Percentiles rank a stretch among this genome's conserved stretches.
phyloP scores from a whole-genome alignment of 2,888 invertebrate genomes.

The Drosophila sordidapex region DNA sequence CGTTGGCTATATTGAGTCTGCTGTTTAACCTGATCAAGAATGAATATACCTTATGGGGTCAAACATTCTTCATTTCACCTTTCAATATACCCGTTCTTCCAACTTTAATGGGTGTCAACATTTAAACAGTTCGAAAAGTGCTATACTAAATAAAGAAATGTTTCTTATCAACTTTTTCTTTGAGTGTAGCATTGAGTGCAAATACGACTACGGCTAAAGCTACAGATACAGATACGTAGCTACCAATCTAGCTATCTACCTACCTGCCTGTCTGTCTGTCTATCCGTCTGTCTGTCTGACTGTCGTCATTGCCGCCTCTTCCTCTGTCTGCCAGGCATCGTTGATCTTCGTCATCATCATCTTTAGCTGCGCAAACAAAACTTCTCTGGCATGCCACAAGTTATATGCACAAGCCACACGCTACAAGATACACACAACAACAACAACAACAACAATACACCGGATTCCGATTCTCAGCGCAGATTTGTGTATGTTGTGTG shows the following conservation, averaged over 20 bases:
- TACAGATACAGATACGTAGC: slow-evolving; percentile 48
- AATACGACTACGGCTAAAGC: slow-evolving; percentile 46
- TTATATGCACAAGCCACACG: slow-evolving; percentile 31
- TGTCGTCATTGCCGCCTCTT: slow-evolving; percentile 38
- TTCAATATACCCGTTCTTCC: too few relatives aligned
- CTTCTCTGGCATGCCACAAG: slow-evolving; percentile 56
- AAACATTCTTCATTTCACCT: background rate
- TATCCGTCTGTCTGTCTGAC: slow-evolving; percentile 10
- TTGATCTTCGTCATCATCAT: slow-evolving; percentile 51
- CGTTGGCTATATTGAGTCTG: background rate
- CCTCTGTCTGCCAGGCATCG: slow-evolving; percentile 59
- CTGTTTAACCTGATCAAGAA: background rate
- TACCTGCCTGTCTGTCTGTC: slow-evolving; percentile 47
- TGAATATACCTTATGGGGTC: background rate
- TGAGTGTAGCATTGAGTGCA: slow-evolving; percentile 47
- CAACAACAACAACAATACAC: slow-evolving; percentile 13
- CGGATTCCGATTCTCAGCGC: slow-evolving; percentile 64
- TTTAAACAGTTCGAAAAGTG: too few relatives aligned
- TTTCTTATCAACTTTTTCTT: background rate
- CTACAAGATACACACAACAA: slow-evolving; percentile 59
- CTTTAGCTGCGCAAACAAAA: slow-evolving; percentile 48
- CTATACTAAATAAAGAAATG: too few relatives aligned
- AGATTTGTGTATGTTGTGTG: slow-evolving; percentile 49
- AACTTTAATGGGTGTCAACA: too few relatives aligned
- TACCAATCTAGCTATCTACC: slow-evolving; percentile 46